Evolutionary conservation across 2,888 invertebrate genomes (phyloP).

Genomic region (Osmoderma eremita): DNA sequence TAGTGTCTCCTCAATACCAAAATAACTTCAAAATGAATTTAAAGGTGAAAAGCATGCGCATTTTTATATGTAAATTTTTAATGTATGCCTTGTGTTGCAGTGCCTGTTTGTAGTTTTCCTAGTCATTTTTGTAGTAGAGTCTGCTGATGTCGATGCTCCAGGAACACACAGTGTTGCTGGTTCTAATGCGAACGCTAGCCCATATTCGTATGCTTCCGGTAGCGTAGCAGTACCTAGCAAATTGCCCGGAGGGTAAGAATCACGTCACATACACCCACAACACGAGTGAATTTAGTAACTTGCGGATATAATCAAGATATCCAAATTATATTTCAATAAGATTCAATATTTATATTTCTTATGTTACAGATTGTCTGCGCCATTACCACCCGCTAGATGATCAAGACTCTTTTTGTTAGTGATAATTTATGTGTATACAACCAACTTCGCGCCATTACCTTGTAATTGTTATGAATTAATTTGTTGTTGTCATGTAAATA

Average conservation of each 20-base stretch:
- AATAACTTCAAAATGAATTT: constrained; percentile 10
- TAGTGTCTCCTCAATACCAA: not conserved
- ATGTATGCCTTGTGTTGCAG: constrained; percentile 1
- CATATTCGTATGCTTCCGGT: constrained; percentile 26
- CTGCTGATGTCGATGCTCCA: not conserved
- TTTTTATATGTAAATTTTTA: not conserved
- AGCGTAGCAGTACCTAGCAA: constrained; percentile 12
- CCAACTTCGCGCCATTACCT: too few species aligned
- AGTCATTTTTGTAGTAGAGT: not conserved
- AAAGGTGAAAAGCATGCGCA: not conserved
- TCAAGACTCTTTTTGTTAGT: too few species aligned
- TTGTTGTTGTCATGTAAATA: too few species aligned
- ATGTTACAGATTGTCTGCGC: too few species aligned
- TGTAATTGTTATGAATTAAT: too few species aligned
- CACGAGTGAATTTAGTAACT: too few species aligned
- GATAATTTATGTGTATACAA: too few species aligned
- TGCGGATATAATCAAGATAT: too few species aligned
- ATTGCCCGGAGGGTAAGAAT: constrained; percentile 25
- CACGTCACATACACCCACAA: too few species aligned
- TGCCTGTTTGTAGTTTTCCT: not conserved
- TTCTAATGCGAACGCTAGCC: constrained; percentile 15
- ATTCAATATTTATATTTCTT: too few species aligned
- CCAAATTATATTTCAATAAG: too few species aligned
- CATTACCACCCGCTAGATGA: too few species aligned
- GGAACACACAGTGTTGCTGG: constrained; percentile 10